Base-by-base conservation (phyloP, 2,797 vertebrate species). In the Pipistrellus pygmaeus region DNA sequence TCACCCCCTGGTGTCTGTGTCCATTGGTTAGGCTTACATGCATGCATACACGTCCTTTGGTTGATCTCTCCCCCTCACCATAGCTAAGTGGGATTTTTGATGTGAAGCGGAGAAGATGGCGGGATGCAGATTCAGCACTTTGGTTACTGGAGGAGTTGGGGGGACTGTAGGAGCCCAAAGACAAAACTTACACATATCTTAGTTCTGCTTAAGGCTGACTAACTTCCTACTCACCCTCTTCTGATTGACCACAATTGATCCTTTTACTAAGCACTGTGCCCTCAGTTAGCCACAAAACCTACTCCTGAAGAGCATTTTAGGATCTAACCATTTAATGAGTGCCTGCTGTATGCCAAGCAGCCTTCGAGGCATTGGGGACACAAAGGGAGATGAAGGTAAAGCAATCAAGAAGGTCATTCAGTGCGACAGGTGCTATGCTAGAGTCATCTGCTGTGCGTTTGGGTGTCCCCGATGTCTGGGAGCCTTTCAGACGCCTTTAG, bases 251-350 rank as follows among this genome's bases (percentile, higher is more conserved):
- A 46, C 8, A 76, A 27, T 8, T 76, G 72, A 62, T 72, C 15
- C 48, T 73, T 90, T 75, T 62, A 10, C 66, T 75, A 68, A 57
- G 38, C 25, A 14, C 1, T 18, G 4, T 73, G 27, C 25, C 30
- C 72, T 62, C 35, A 27, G 35, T 88, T 92, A 18, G 60, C 62
- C 15, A 51, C 44, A 91, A 90, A 87, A 69, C 62, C 71, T 86
- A 66, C 51, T 92, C 41, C 66, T 73, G 55, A 90, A 89, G 35
- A 80, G 15, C 35, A 73, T 91, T 64, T 95, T 60, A 71, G 60
- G n/a, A 64, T 32, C 11, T 7, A 53, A 32, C 21, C 41, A 81
- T 62, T 89, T 57, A 64, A n/a, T 21, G 55, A 69, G 51, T 41
- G 32, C 41, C 68, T 93, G 90, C 46, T 88, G 8, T 69, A n/a